A percentile compares a stretch with the other conserved stretches of the same genome.
phyloP scores from a whole-genome alignment of 2,888 invertebrate species.

The Drosophila aldrichi region DNA sequence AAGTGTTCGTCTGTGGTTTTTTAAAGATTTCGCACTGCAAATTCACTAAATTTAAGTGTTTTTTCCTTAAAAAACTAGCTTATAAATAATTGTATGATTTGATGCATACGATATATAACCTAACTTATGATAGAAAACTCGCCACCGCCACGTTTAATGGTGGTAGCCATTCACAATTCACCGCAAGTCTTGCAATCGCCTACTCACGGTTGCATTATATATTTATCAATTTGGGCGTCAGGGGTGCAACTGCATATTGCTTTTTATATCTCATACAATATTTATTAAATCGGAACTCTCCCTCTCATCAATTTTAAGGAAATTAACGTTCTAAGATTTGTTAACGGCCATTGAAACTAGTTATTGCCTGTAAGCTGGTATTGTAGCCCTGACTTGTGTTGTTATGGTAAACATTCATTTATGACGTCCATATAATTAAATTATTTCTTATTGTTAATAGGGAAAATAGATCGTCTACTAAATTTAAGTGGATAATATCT shows the following conservation, averaged over 20 bases:
- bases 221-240: slow-evolving; percentile 12
- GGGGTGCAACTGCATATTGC: neutral
- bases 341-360: neutral
- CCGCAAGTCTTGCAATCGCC: slow-evolving; percentile 47
- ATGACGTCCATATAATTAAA: neutral
- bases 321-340: neutral
- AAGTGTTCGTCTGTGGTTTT: slow-evolving; percentile 84
- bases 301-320: neutral
- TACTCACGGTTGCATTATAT: slow-evolving; percentile 43
- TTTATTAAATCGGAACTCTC: neutral
- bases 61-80: slow-evolving; percentile 86
- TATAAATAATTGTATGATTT: slow-evolving; percentile 86
- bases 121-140: slow-evolving; percentile 85
- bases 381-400: slow-evolving; percentile 24
- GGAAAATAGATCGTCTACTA: neutral
- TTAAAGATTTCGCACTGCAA: slow-evolving; percentile 85
- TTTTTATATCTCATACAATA: too few relatives aligned
- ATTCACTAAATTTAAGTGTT: slow-evolving; percentile 85
- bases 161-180: slow-evolving; percentile 59
- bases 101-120: slow-evolving; percentile 85
- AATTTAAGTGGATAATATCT: neutral
- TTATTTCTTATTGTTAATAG: neutral
- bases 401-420: neutral
- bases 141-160: slow-evolving; percentile 80
- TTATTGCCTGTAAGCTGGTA: neutral